A percentile compares a stretch with the other conserved stretches of the same genome.
These are phyloP conservation scores for Chelonus formosanus DNA, from an alignment of 2,888 invertebrate genomes.

Conservation along the genomic window DNA sequence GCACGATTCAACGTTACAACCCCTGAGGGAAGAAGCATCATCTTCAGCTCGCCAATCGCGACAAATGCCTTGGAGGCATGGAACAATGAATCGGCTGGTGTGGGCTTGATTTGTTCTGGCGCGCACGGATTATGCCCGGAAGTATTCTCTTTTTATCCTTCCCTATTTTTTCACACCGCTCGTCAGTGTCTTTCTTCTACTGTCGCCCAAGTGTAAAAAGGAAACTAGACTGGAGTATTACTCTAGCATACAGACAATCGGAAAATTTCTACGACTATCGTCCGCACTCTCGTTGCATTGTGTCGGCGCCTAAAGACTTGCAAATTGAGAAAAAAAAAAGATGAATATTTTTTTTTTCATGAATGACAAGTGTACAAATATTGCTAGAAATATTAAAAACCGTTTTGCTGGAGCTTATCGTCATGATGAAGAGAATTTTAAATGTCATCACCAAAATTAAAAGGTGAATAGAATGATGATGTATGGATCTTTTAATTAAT, in stretches of 20 bases:
- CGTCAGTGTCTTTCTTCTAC: slow-evolving; percentile 25
- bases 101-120: slow-evolving; percentile 63
- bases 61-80: slow-evolving; percentile 38
- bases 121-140: slow-evolving; percentile 63
- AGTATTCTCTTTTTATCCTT: slow-evolving; percentile 60
- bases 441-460: slow-evolving; percentile 1
- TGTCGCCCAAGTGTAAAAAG: slow-evolving; percentile 27
- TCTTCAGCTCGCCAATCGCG: slow-evolving; percentile 47
- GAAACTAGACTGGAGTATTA: slow-evolving; percentile 21
- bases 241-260: slow-evolving; percentile 32
- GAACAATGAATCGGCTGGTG: slow-evolving; percentile 41
- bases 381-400: slow-evolving; percentile 61
- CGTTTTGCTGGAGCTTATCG: slow-evolving; percentile 43
- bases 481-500: not conserved
- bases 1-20: slow-evolving; percentile 20
- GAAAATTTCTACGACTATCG: slow-evolving; percentile 36
- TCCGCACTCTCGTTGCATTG: slow-evolving; percentile 28
- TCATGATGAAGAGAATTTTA: not conserved
- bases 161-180: slow-evolving; percentile 25
- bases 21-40: slow-evolving; percentile 37
- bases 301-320: slow-evolving; percentile 33
- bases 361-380: slow-evolving; percentile 57
- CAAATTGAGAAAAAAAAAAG: slow-evolving; percentile 9
- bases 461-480: not conserved
- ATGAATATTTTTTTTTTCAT: not conserved